Conservation (phyloP, 2,113 vertebrate species). For the Alectura lathami region DNA sequence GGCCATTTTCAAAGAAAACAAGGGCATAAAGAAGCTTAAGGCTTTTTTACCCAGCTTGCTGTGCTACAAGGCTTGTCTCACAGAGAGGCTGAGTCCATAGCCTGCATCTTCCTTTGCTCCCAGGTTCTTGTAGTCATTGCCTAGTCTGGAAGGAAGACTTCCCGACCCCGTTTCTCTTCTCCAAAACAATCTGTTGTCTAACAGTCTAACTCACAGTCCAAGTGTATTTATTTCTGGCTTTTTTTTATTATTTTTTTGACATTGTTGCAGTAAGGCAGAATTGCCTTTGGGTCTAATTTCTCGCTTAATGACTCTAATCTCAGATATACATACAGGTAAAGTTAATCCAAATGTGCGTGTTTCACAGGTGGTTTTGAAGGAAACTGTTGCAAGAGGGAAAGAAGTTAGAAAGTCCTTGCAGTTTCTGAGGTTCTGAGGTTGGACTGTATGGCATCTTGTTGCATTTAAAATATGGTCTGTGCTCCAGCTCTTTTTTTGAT, state of each 20-base stretch:
- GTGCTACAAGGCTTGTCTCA: neutral
- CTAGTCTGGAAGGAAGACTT: neutral
- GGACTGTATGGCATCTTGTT: neutral
- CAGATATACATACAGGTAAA: neutral
- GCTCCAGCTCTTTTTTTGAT: neutral
- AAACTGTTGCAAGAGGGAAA: neutral
- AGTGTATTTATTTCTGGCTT: neutral
- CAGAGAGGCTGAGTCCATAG: neutral
- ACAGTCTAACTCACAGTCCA: rapidly evolving
- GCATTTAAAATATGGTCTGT: neutral
- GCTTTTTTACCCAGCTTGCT: neutral
- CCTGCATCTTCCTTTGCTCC: neutral
- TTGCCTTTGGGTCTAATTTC: constrained; percentile 13
- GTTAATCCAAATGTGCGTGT: neutral
- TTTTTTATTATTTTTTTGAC: neutral
- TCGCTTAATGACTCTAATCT: neutral
- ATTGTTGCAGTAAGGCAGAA: neutral
- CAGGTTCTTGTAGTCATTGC: neutral
- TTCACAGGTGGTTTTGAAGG: neutral
- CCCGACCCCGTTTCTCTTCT: neutral
- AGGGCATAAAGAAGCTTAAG: neutral
- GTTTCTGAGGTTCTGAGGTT: neutral
- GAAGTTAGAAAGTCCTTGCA: neutral
- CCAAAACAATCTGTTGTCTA: neutral
- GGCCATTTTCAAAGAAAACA: neutral